phyloP scores from a whole-genome alignment of 1,140 invertebrate genomes.

The Cherax quadricarinatus region DNA sequence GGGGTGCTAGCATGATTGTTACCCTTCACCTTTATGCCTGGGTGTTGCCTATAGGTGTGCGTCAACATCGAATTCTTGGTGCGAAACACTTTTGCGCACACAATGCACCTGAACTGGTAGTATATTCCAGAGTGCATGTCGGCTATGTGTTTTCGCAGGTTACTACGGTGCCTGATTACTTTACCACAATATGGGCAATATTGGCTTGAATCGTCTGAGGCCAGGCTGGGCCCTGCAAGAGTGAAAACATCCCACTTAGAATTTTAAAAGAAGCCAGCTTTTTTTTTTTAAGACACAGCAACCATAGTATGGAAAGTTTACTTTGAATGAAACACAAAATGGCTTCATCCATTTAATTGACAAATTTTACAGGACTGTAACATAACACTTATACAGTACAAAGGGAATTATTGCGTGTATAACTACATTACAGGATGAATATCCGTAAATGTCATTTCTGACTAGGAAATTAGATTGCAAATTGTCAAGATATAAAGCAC shows the following conservation, averaged over 20 bases:
- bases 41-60: slow-evolving; percentile 71
- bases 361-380: slow-evolving; percentile 60
- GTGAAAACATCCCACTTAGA: slow-evolving; percentile 71
- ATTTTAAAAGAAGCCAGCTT: slow-evolving; percentile 36
- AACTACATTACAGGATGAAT: slow-evolving; percentile 49
- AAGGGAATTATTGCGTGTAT: slow-evolving; percentile 53
- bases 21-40: slow-evolving; percentile 68
- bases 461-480: slow-evolving; percentile 57
- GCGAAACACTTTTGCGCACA: slow-evolving; percentile 66
- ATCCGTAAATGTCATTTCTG: slow-evolving; percentile 42
- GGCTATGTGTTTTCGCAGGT: slow-evolving; percentile 71
- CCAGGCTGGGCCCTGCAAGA: slow-evolving; percentile 68
- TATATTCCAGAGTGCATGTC: slow-evolving; percentile 71
- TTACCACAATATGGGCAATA: slow-evolving; percentile 72
- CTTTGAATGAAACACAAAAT: slow-evolving; percentile 60
- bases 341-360: slow-evolving; percentile 70
- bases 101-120: slow-evolving; percentile 67
- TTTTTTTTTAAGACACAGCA: slow-evolving; percentile 22
- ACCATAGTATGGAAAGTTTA: slow-evolving; percentile 32
- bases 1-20: slow-evolving; percentile 55
- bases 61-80: slow-evolving; percentile 72
- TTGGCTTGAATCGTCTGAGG: slow-evolving; percentile 57
- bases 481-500: slow-evolving; percentile 50
- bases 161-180: slow-evolving; percentile 71
- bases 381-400: slow-evolving; percentile 66